Evolutionary conservation across 2,888 invertebrate genomes (phyloP).

Genomic region (Limnephilus marmoratus): DNA sequence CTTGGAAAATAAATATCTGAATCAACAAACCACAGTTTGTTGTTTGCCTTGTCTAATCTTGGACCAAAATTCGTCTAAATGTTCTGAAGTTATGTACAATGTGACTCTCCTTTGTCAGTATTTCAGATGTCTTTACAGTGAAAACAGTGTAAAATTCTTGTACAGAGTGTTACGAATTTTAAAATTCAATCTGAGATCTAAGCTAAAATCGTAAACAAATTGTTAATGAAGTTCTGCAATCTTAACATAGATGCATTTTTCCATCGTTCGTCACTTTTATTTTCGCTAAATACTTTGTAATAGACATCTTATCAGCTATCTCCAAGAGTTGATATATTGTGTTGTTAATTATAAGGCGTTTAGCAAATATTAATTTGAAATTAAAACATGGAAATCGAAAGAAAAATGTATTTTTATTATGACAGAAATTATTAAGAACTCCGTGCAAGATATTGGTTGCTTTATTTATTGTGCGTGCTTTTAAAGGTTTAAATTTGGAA

Average conservation of each 20-base stretch:
- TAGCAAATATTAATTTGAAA: neutral
- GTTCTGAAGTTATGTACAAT: neutral
- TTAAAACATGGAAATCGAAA: neutral
- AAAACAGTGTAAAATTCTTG: neutral
- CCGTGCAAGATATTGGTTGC: neutral
- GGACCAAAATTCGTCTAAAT: constrained; percentile 2
- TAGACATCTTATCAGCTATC: no score
- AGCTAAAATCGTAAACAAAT: neutral
- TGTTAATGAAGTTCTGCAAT: neutral
- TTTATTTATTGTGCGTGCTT: no score
- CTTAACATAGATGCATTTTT: neutral
- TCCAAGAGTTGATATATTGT: no score
- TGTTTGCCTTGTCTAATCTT: neutral
- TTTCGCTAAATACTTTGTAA: no score
- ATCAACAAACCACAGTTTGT: neutral
- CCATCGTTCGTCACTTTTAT: neutral
- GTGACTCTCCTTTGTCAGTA: neutral
- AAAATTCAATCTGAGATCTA: neutral
- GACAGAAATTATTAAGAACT: no score
- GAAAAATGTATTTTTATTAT: neutral
- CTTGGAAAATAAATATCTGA: neutral
- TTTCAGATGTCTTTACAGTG: neutral
- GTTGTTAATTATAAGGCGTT: no score
- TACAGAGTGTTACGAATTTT: neutral
- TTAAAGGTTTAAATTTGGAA: neutral